Conservation (phyloP, 2,113 vertebrate genomes). For the Tragelaphus scriptus region DNA sequence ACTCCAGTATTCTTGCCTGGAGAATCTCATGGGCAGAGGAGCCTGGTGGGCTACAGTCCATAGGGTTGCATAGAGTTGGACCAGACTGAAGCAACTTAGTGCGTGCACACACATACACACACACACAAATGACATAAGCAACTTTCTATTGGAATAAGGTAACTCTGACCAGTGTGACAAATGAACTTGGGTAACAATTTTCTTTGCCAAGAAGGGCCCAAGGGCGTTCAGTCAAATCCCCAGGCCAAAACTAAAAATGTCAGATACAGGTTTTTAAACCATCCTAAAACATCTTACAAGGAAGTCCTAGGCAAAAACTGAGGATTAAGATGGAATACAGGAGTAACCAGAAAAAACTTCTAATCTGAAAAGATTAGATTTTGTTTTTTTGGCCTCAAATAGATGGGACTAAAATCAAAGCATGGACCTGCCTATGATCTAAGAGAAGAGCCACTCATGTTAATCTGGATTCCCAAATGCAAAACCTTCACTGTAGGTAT, state of each 20-base stretch:
- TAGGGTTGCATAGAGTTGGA: neutral
- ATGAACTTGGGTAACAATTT: neutral
- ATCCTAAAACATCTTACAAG: neutral
- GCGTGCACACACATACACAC: fast-evolving
- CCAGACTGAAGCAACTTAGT: neutral
- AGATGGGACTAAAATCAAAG: neutral
- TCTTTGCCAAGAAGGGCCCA: neutral
- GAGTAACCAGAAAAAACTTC: neutral
- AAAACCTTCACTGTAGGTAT: neutral
- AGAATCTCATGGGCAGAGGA: neutral
- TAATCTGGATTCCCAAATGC: neutral
- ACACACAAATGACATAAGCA: neutral
- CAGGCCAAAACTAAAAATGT: neutral
- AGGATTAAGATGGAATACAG: neutral
- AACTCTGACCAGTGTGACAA: neutral
- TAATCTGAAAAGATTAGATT: neutral
- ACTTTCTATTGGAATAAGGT: neutral
- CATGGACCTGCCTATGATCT: neutral
- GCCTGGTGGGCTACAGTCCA: neutral
- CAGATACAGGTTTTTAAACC: neutral
- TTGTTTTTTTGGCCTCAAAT: neutral
- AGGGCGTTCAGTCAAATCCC: neutral
- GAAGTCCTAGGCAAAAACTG: neutral
- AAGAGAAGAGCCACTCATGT: neutral
- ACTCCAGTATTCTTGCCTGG: neutral